Evolutionary conservation across 1,140 invertebrate genomes (phyloP), one percentile per base, ranked within the genome.

Genomic region (Caenorhabditis inopinata): DNA sequence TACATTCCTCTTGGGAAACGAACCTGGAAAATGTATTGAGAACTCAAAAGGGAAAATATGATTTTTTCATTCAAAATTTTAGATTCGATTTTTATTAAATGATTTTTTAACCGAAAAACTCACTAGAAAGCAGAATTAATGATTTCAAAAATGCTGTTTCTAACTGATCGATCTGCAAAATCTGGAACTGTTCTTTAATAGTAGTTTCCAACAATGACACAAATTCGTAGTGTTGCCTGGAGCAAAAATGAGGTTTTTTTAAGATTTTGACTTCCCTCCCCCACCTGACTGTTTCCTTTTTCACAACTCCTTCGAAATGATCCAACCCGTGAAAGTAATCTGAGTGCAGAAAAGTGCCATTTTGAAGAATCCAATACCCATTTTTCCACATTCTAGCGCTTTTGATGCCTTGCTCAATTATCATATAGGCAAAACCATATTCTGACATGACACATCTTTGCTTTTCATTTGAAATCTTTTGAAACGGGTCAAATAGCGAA

Each of bases 371-470:
- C 58, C 58, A 68, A 32, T 6, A 38, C 1, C 58, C 32, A 3
- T 18, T 42, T 7, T 12, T 42, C 58, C 32, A 68, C 4, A 38
- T 18, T 11, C 25, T 35, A 0, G 58, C 58, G 38, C 32, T 68
- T 38, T 38, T 38, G 7, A 68, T 18, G 1, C 32, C 58, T n/a
- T 68, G 58, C 35, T 68, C 58, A 21, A 68, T 38, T 11, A 68
- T 6, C 16, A 68, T 21, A 42, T 38, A 68, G n/a, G 32, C 58
- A 7, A 68, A n/a, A 11, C 58, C 58, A 12, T 6, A 68, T 12
- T 68, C 58, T 6, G 58, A 68, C 35, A 68, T 38, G 0, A 68
- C 58, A 68, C 58, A 68, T 42, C 38, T 68, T 32, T 68, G 58
- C 2, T 38, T 1, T 18, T 68, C 58, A 68, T 68, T 68, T 0